Base-by-base conservation (phyloP, 2,888 invertebrate species). In the Brachylomia viminalis region DNA sequence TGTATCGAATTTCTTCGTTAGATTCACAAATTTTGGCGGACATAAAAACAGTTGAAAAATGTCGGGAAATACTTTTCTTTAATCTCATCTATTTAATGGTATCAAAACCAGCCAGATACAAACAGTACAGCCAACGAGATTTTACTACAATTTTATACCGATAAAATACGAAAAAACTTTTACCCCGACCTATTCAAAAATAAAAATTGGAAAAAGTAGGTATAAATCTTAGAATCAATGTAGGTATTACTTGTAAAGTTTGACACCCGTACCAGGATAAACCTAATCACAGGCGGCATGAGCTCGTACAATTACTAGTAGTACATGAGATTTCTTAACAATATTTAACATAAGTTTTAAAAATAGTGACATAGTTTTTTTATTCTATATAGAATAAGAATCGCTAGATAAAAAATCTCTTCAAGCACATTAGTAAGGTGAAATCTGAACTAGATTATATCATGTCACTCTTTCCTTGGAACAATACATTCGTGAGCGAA, bases 401-500 rank as follows among this genome's bases (percentile, higher is more conserved):
- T 6, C 33, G 23, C 6, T 20, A 20, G 10, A 0, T 11, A 11
- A 59, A 23, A 6, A 33, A 33, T 13, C 6, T 10, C 17, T 30
- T 30, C 4, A 6, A 59, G 13, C 0, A 59, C 6, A 33, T 59
- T 23, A 59, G 33, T 23, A 23, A 33, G 47, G 11, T 6, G 13
- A 52, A 73, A 72, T 54, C 42, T 42, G 23, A 73, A 75, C 66
- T 54, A 54, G 52, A 79, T 56, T 27, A 78, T 38, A 15, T 66
- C 38, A 42, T 30, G 10, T 38, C 23, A 72, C 17, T 6, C 38
- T 58, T 49, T 23, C 11, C 7, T 52, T 1, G 27, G 1, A 30
- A 52, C 30, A 61, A 8, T 27, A 76, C 23, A n/a, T 15, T 45
- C 42, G 10, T 42, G 42, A 42, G 42, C 8, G 10, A 42, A 13